A percentile compares a stretch with the other conserved stretches of the same genome.
Evolutionary conservation across 1,140 invertebrate genomes (phyloP).

Genomic region (Diabrotica virgifera): DNA sequence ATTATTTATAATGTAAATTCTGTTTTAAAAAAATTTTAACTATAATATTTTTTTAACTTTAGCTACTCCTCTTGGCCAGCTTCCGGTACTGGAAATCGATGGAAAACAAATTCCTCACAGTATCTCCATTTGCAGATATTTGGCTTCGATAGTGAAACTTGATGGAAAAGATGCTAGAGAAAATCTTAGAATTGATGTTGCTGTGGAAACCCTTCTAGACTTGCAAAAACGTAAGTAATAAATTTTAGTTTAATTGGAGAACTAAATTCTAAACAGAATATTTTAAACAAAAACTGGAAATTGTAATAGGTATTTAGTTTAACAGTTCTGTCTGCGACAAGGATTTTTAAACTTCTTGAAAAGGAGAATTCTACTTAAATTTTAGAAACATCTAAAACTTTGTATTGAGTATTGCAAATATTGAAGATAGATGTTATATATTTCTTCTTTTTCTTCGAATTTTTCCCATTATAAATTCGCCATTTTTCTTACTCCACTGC

Average conservation of each 20-base stretch:
- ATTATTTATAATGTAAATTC: neutral
- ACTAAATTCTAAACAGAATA: neutral
- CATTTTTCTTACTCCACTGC: no score
- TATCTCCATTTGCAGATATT: conserved; percentile 64
- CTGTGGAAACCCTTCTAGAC: conserved; percentile 60
- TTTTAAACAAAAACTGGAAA: neutral
- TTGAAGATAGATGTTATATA: conserved; percentile 4
- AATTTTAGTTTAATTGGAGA: neutral
- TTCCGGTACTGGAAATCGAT: conserved; percentile 58
- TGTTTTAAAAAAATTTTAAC: conserved; percentile 63
- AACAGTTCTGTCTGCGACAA: neutral
- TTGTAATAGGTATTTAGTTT: neutral
- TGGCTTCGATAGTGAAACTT: conserved; percentile 64
- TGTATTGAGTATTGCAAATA: conserved; percentile 8
- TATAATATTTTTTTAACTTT: conserved; percentile 64
- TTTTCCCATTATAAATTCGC: no score
- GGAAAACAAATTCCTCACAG: conserved; percentile 65
- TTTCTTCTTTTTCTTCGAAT: no score
- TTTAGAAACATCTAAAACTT: no score
- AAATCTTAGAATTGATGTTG: conserved; percentile 59
- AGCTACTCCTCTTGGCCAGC: no score
- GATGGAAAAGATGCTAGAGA: conserved; percentile 63
- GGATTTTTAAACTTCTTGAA: neutral
- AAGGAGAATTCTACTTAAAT: neutral
- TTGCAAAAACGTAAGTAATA: conserved; percentile 28